Evolutionary conservation across 1,140 invertebrate species (phyloP), one percentile per base, ranked within the genome.

Genomic region (Phenacoccus solenopsis): DNA sequence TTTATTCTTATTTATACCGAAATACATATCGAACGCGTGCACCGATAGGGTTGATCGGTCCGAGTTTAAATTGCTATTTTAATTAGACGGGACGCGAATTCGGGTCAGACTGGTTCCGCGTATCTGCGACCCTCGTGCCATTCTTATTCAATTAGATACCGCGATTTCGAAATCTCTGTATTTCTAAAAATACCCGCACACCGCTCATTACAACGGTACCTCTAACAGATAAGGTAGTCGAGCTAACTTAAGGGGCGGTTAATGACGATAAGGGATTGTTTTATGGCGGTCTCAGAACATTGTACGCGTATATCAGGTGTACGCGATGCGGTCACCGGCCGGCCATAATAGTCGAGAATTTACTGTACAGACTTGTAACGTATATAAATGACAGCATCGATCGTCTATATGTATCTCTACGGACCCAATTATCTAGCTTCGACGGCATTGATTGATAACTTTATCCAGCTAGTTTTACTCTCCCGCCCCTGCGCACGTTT

Each of bases 301-400:
- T 10, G 16, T 49, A 2, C 5, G 13, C 38, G 13, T 32, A 32
- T 32, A 32, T 32, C 38, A 49, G 38, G 38, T 49, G 38, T n/a
- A 13, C 4, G 38, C 38, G 38, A n/a, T 9, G 5, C 38, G 38
- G 16, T 10, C 5, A n/a, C 16, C 5, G 20, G 20, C 38, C 38
- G 38, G 16, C 5, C 38, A 49, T 49, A 49, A 49, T 49, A 16
- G 38, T 49, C 38, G 38, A 49, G 38, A 49, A 49, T 49, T 49
- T 49, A 49, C 38, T n/a, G 38, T 49, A 32, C 30, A 64, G 59
- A 64, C 21, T 3, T 24, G 59, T 64, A 64, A 64, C 59, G 21
- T 64, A 64, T 64, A 64, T 64, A 64, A 64, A 64, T 64, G 59
- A 64, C 59, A 64, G 25, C 59, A 64, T 64, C 59, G 59, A 64